Conservation (phyloP, 2,888 invertebrate species). For the Lutraria lutraria region DNA sequence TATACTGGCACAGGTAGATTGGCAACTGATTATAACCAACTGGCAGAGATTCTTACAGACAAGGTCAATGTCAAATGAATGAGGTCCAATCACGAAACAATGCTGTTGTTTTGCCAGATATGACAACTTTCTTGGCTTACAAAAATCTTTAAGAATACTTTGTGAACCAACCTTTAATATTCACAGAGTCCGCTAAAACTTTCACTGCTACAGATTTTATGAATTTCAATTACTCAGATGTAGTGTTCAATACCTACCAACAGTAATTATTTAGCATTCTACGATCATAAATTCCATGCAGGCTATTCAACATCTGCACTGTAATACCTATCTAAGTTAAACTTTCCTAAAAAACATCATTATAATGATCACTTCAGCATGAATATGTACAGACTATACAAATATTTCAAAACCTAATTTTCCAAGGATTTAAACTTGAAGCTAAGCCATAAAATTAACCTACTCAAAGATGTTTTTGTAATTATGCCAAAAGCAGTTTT, state of each 20-base stretch:
- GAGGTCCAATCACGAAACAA: constrained; percentile 21
- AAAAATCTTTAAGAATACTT: not conserved
- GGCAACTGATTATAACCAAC: constrained; percentile 9
- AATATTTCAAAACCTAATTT: constrained; percentile 14
- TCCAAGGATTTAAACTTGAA: constrained; percentile 19
- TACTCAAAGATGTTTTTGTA: constrained; percentile 4
- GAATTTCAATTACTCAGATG: not conserved
- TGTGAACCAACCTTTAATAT: not conserved
- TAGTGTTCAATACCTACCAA: not conserved
- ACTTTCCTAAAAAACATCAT: not conserved
- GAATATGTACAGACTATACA: not conserved
- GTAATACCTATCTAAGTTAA: not conserved
- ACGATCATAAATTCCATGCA: not conserved
- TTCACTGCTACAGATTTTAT: not conserved
- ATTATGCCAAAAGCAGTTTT: not conserved
- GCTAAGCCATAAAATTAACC: not conserved
- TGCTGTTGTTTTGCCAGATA: not conserved
- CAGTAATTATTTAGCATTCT: not conserved
- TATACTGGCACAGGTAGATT: not conserved
- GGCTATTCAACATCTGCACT: not conserved
- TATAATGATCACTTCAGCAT: constrained; percentile 3
- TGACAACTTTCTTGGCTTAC: not conserved
- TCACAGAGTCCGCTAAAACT: not conserved
- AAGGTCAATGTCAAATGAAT: constrained; percentile 16
- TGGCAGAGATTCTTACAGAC: constrained; percentile 8